phyloP scores from a whole-genome alignment of 2,113 vertebrate genomes.

The Polyodon spathula region DNA sequence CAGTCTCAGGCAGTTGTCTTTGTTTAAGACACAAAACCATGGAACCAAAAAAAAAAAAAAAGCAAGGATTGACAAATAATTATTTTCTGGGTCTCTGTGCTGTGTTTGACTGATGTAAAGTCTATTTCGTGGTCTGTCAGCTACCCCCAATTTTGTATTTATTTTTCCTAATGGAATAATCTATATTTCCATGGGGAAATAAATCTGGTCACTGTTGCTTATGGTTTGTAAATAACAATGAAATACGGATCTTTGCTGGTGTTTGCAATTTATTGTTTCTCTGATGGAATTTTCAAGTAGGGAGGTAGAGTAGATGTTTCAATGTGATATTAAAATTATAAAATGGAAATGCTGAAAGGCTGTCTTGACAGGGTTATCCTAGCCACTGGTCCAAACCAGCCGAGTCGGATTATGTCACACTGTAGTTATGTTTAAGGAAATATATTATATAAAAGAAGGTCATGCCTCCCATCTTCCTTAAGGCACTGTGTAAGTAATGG shows the following conservation, averaged over 20 bases:
- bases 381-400: no score
- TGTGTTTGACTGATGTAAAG: conserved; percentile 49
- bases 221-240: conserved; percentile 29
- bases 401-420: no score
- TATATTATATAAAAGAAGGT: no score
- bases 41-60: conserved; percentile 37
- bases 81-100: conserved; percentile 34
- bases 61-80: conserved; percentile 32
- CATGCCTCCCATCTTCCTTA: no score
- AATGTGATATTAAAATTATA: no score
- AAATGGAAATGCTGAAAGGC: no score
- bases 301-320: no score
- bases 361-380: no score
- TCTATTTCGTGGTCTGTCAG: conserved; percentile 56
- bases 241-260: conserved; percentile 17
- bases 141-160: conserved; percentile 31
- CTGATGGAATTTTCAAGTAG: conserved; percentile 22
- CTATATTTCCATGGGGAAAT: conserved; percentile 38
- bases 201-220: conserved; percentile 32
- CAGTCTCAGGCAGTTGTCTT: conserved; percentile 43
- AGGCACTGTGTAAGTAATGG: no score
- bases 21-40: conserved; percentile 39
- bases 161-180: conserved; percentile 48
- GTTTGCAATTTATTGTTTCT: conserved; percentile 24
- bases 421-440: no score